Conservation (phyloP, 1,140 invertebrate genomes). For the Holcopasites calliopsidis region DNA sequence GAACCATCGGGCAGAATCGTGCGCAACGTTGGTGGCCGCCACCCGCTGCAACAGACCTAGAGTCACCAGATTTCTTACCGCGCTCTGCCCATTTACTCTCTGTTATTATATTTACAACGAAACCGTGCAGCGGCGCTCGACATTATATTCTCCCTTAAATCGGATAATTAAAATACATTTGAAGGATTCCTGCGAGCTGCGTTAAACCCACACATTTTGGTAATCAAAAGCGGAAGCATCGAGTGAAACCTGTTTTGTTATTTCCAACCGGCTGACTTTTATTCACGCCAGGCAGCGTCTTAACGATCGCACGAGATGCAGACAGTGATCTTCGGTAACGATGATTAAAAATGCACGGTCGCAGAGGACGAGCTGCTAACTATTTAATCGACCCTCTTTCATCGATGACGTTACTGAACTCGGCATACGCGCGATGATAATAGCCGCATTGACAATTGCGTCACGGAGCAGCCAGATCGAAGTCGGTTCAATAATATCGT, state of each 20-base stretch:
- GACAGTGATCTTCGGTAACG: not conserved
- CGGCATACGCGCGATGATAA: constrained; percentile 18
- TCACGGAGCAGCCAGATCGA: constrained; percentile 44
- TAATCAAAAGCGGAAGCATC: not conserved
- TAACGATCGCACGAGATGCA: not conserved
- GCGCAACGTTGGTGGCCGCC: constrained; percentile 63
- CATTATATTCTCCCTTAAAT: too few relatives aligned
- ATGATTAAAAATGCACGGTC: too few relatives aligned
- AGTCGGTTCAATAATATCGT: constrained; percentile 36
- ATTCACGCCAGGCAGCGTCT: not conserved
- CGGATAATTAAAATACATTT: too few relatives aligned
- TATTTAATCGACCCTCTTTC: constrained; percentile 7
- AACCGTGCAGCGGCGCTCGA: too few relatives aligned
- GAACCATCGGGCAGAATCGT: constrained; percentile 59
- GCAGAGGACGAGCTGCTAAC: not conserved
- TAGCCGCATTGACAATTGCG: constrained; percentile 30
- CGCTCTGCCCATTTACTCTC: constrained; percentile 42
- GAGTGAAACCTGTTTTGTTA: not conserved
- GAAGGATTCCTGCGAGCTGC: not conserved
- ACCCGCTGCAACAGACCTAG: constrained; percentile 51
- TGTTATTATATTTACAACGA: too few relatives aligned
- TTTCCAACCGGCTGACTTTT: not conserved
- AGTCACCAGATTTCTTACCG: constrained; percentile 55
- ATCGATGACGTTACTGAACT: constrained; percentile 20
- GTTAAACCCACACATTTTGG: too few relatives aligned